These are phyloP conservation scores for Bos indicus DNA, from an alignment of 2,113 vertebrate genomes.

Conservation along the genomic window DNA sequence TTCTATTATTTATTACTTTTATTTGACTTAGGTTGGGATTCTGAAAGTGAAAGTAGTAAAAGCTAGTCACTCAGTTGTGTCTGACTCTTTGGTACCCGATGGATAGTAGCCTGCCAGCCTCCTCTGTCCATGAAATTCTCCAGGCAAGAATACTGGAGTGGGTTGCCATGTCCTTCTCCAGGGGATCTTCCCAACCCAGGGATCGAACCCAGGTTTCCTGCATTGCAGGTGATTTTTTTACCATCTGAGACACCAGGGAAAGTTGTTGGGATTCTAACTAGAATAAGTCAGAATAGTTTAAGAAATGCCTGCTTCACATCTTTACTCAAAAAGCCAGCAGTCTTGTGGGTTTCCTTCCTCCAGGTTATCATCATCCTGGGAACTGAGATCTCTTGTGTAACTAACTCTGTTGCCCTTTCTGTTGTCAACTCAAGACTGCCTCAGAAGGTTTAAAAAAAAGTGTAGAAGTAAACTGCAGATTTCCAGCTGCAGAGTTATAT, in stretches of 20 bases:
- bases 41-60: neutral
- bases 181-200: neutral
- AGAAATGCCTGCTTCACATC: neutral
- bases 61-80: neutral
- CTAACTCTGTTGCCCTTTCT: neutral
- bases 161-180: neutral
- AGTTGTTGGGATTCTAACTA: slow-evolving; percentile 11
- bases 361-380: slow-evolving; percentile 7
- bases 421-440: neutral
- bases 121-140: neutral
- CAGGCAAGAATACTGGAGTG: neutral
- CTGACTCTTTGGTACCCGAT: neutral
- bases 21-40: neutral
- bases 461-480: neutral
- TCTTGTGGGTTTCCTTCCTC: neutral
- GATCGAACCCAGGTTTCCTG: fast-evolving
- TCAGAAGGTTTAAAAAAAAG: neutral
- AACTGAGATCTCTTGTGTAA: neutral
- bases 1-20: neutral
- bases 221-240: neutral
- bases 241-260: neutral
- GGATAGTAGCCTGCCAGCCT: neutral
- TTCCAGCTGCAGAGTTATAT: neutral
- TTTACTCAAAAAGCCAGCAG: neutral
- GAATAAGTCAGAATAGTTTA: slow-evolving; percentile 9